phyloP scores from a whole-genome alignment of 2,888 invertebrate genomes.

The Rotaria sp. region DNA sequence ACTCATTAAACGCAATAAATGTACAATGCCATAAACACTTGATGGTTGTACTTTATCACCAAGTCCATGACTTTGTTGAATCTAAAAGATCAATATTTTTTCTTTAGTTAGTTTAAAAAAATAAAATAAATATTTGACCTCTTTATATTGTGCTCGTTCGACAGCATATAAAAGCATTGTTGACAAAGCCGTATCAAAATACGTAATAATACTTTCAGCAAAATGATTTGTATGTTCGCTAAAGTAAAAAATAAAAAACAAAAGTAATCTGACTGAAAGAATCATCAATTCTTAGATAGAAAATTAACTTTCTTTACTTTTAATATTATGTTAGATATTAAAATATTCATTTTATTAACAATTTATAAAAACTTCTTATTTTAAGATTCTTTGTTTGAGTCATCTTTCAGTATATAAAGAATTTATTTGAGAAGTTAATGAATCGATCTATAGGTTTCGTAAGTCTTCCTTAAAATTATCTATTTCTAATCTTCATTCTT shows the following conservation, averaged over 20 bases:
- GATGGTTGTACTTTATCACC: background rate
- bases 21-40: background rate
- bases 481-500: no score
- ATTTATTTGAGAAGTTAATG: no score
- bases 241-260: background rate
- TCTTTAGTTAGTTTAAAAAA: background rate
- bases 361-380: no score
- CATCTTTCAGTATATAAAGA: no score
- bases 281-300: no score
- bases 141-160: background rate
- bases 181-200: background rate
- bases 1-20: slow-evolving; percentile 12
- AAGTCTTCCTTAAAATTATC: no score
- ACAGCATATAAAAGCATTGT: background rate
- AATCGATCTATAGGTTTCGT: no score
- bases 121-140: background rate
- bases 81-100: background rate
- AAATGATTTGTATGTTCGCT: background rate
- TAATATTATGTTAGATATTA: no score
- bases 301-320: no score
- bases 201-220: background rate
- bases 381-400: no score
- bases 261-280: no score
- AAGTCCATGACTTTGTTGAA: background rate
- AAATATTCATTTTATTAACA: no score